Evolutionary conservation across 2,888 invertebrate genomes (phyloP), one percentile per base, ranked within the genome.

Genomic region (Sarcophaga caerulescens): DNA sequence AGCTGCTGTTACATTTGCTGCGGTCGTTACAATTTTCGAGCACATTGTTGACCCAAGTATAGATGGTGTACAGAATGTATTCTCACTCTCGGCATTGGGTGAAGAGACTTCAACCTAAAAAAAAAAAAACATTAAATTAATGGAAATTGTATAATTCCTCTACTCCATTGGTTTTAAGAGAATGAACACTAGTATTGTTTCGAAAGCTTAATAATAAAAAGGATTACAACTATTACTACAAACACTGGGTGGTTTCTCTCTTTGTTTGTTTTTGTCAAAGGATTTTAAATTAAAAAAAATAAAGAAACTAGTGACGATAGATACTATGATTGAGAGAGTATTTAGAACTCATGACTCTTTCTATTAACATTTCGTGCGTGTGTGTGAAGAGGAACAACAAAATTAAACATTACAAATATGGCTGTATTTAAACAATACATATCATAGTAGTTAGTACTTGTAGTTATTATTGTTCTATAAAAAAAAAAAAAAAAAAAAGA

Each of bases 1-100:
- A 47, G 92, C 91, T 69, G 92, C 91, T 75, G 92, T 92, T 85
- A 90, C 91, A 90, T 88, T 92, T 66, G 91, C 92, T 78, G 92
- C 92, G 68, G 92, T 92, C 19, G 91, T 91, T 85, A 89, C 92
- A 88, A 93, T 92, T 90, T 93, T 93, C 82, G 93, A 92, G 89
- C 93, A 93, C 93, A 93, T 93, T 88, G 93, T 93, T 81, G 93
- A 91, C 88, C 93, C 92, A 80, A 93, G 90, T 88, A 93, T 92
- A 81, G 93, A 91, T 88, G 93, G 93, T 88, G 93, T 93, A 89
- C 93, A 93, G 88, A 93, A 92, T 88, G 93, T 92, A 83, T 92
- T 93, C 88, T 93, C 93, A 84, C 90, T 92, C 89, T 93, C 93
- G 84, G 93, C 93, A 91, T 92, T 93, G 88, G 93, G 93, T 60